A percentile compares a stretch with the other conserved stretches of the same genome.
These are phyloP conservation scores for Aphodius sticticus DNA, from an alignment of 2,888 invertebrate species.

Conservation along the genomic window DNA sequence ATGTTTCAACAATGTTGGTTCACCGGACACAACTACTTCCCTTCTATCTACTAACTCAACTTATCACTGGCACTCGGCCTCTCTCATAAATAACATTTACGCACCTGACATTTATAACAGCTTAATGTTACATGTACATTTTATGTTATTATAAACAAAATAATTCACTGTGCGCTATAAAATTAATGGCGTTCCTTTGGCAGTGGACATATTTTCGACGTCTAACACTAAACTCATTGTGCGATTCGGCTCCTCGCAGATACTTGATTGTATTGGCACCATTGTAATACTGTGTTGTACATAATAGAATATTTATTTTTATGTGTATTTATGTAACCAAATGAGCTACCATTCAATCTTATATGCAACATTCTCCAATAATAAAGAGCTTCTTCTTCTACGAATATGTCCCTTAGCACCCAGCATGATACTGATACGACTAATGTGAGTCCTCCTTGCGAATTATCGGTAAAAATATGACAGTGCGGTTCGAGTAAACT, in stretches of 20 bases:
- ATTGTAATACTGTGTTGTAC: neutral
- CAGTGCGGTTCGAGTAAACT: too few species aligned
- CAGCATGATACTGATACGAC: too few species aligned
- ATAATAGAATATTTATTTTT: too few species aligned
- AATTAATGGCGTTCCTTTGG: neutral
- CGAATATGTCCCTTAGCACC: too few species aligned
- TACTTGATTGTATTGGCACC: neutral
- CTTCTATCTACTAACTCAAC: neutral
- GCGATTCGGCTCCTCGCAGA: neutral
- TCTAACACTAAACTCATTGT: too few species aligned
- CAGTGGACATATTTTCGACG: neutral
- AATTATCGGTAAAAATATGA: too few species aligned
- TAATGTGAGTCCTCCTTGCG: too few species aligned
- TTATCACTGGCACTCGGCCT: neutral
- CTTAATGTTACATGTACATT: neutral
- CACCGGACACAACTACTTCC: neutral
- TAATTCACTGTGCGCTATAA: neutral
- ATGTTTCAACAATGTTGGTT: neutral
- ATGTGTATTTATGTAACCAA: too few species aligned
- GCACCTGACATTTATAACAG: neutral
- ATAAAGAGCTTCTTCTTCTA: too few species aligned
- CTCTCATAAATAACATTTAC: neutral
- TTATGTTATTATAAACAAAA: neutral
- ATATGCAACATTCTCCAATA: too few species aligned
- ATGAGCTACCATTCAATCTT: too few species aligned